Base-by-base conservation (phyloP, 2,888 invertebrate genomes). In the Chouioia cunea region DNA sequence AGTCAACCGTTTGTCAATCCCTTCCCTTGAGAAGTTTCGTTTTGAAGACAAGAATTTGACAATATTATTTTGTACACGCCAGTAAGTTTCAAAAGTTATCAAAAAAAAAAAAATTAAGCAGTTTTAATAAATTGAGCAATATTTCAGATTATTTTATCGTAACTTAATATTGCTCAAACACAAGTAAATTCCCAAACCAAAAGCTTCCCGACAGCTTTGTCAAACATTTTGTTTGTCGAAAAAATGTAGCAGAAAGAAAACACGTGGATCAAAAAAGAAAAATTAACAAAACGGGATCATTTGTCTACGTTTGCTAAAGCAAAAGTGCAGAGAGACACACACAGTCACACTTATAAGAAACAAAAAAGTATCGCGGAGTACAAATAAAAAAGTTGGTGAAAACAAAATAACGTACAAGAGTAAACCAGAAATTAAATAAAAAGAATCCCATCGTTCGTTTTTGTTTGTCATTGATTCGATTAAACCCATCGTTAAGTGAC, bases 301-400 rank as follows among this genome's bases (percentile, higher is more conserved):
- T 67, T 43, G 14, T 73, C 66, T 67, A 73, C 52, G 47, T 73
- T 65, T 52, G 54, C 56, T 74, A 69, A 74, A 68, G 66, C 66
- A 71, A 74, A 71, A 74, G 74, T 72, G 70, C 74, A 74, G 74
- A 71, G 71, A 74, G 74, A 74, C 71, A 74, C 71, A 74, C 71
- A 74, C 71, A 74, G 63, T 67, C 71, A 74, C 74, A 74, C 71
- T 70, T 65, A n/a, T n/a, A 74, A 70, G 65, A 68, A 74, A 71
- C 57, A 62, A 70, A 74, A 71, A 63, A 65, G 36, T 66, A 20
- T 66, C 66, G 69, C 71, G 74, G 43, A 60, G 50, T 50, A 68
- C 23, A 62, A 70, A 73, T 66, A 50, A 27, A 6, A 27, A 57
- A 64, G 43, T 44, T 59, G 20, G 60, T 54, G 27, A 56, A 16